Evolutionary conservation across 1,140 invertebrate genomes (phyloP).

Genomic region (Neodiprion fabricii): DNA sequence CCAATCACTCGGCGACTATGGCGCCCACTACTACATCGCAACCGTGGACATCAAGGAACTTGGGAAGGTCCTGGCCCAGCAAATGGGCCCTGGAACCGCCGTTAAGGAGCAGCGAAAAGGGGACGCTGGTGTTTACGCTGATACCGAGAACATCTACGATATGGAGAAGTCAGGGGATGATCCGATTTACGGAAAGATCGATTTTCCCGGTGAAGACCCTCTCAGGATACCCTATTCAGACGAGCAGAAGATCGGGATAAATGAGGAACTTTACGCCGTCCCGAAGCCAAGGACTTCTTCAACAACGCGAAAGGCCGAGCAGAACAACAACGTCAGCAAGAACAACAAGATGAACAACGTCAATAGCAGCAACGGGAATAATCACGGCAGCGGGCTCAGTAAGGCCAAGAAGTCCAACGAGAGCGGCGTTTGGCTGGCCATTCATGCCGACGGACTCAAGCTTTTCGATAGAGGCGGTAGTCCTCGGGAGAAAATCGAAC

Average conservation of each 20-base stretch:
- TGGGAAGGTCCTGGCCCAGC: slow-evolving; percentile 42
- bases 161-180: slow-evolving; percentile 14
- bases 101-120: background rate
- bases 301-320: slow-evolving; percentile 18
- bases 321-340: slow-evolving; percentile 30
- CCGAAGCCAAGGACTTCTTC: slow-evolving; percentile 24
- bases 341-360: slow-evolving; percentile 30
- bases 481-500: slow-evolving; percentile 48
- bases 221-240: too few species aligned
- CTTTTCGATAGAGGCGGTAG: slow-evolving; percentile 51
- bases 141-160: slow-evolving; percentile 36
- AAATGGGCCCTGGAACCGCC: slow-evolving; percentile 32
- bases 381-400: slow-evolving; percentile 35
- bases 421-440: slow-evolving; percentile 58
- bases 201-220: background rate
- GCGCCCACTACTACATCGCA: slow-evolving; percentile 77
- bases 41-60: slow-evolving; percentile 56
- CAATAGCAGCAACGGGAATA: slow-evolving; percentile 29
- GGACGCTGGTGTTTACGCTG: slow-evolving; percentile 13
- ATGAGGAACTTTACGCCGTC: slow-evolving; percentile 28
- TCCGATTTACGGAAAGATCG: slow-evolving; percentile 17
- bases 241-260: slow-evolving; percentile 16
- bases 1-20: slow-evolving; percentile 74
- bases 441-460: slow-evolving; percentile 54
- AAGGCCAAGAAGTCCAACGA: slow-evolving; percentile 46